Percentiles rank a stretch among this genome's conserved stretches.
phyloP scores from a whole-genome alignment of 1,140 invertebrate genomes.

The Dolichoris vasculosae region DNA sequence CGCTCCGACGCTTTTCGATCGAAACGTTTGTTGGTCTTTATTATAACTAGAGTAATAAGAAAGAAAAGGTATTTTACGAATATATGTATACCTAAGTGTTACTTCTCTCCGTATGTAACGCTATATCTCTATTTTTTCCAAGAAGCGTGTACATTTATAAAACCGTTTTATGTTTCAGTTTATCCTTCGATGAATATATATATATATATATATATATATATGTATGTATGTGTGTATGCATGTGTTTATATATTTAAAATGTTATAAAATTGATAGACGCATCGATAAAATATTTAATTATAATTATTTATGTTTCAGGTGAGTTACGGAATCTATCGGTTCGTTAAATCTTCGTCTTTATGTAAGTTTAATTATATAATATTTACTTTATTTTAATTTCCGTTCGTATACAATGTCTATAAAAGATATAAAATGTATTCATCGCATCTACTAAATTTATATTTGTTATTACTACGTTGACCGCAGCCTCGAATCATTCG shows the following conservation, averaged over 20 bases:
- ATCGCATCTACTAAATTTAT: neutral
- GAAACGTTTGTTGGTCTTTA: neutral
- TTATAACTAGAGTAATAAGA: neutral
- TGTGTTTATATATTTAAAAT: no score
- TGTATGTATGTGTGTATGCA: no score
- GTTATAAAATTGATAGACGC: no score
- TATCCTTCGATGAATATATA: no score
- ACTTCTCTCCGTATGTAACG: no score
- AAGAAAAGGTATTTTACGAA: neutral
- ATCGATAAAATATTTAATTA: neutral
- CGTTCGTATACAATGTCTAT: neutral
- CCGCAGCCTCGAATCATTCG: neutral
- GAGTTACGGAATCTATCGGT: neutral
- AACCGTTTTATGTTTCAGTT: no score
- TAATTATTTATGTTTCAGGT: constrained; percentile 37
- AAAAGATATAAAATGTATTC: neutral
- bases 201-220: no score
- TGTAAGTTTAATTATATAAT: neutral
- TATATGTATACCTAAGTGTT: no score
- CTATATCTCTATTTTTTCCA: no score
- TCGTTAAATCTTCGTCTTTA: neutral
- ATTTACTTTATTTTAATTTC: neutral
- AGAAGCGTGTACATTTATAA: no score
- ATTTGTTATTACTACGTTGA: neutral
- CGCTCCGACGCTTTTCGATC: neutral